A percentile compares a stretch with the other conserved stretches of the same genome.
phyloP scores from a whole-genome alignment of 2,113 vertebrate species.

The Osmerus mordax region DNA sequence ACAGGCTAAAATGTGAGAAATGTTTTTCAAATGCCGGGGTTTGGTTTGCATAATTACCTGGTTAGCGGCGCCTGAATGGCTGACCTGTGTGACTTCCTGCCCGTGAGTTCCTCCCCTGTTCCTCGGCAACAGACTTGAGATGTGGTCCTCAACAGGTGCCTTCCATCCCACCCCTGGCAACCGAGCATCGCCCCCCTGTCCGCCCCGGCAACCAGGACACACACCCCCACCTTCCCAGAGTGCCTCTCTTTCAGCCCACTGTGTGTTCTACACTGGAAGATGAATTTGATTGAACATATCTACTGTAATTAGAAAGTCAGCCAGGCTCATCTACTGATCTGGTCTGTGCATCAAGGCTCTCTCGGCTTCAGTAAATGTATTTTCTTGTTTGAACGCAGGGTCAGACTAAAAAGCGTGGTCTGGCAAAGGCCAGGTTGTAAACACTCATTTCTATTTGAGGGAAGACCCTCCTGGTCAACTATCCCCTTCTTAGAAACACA shows the following conservation, averaged over 20 bases:
- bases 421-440: too few species aligned
- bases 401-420: too few species aligned
- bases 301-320: too few species aligned
- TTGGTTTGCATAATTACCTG: constrained; percentile 63
- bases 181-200: constrained; percentile 24
- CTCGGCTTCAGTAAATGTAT: too few species aligned
- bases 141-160: constrained; percentile 45
- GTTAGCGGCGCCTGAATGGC: constrained; percentile 52
- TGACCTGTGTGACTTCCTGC: constrained; percentile 55
- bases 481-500: not conserved
- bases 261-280: not conserved
- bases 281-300: not conserved
- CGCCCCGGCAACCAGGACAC: constrained; percentile 26
- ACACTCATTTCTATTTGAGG: not conserved
- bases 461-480: not conserved
- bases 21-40: constrained; percentile 71
- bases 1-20: constrained; percentile 61
- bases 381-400: too few species aligned
- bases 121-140: constrained; percentile 64
- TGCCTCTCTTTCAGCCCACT: not conserved
- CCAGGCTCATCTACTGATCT: too few species aligned
- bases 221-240: not conserved
- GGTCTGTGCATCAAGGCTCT: too few species aligned
- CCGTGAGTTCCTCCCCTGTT: constrained; percentile 41
- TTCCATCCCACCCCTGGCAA: constrained; percentile 10